Evolutionary conservation across 1,140 invertebrate species (phyloP).

Genomic region (Calliopsis andreniformis): DNA sequence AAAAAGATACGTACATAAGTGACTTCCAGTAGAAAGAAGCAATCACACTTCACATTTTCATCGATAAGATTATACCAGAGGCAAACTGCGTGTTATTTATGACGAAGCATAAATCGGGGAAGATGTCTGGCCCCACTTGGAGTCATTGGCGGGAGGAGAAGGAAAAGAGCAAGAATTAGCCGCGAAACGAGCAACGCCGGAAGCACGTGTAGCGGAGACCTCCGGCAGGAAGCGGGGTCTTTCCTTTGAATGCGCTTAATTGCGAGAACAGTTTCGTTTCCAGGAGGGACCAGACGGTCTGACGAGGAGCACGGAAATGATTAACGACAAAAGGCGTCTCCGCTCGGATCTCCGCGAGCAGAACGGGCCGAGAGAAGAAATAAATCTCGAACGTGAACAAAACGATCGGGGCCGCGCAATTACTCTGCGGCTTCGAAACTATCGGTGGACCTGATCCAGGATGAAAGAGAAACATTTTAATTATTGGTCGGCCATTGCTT

Average conservation of each 20-base stretch:
- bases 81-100: slow-evolving; percentile 9
- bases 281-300: slow-evolving; percentile 46
- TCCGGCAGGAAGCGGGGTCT: slow-evolving; percentile 42
- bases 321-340: slow-evolving; percentile 68
- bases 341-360: slow-evolving; percentile 35
- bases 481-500: neutral
- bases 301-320: slow-evolving; percentile 69
- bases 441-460: neutral
- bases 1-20: no score
- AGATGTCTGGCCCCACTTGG: slow-evolving; percentile 35
- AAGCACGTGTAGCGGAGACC: slow-evolving; percentile 58
- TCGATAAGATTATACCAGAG: no score
- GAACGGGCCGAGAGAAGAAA: slow-evolving; percentile 39
- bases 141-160: neutral
- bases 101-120: neutral
- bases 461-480: slow-evolving; percentile 14
- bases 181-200: slow-evolving; percentile 57
- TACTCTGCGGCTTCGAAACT: slow-evolving; percentile 36
- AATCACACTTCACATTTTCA: no score
- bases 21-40: no score
- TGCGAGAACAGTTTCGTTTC: slow-evolving; percentile 68
- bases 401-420: slow-evolving; percentile 48
- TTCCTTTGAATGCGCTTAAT: slow-evolving; percentile 70
- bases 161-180: slow-evolving; percentile 45
- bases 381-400: slow-evolving; percentile 56